phyloP scores from a whole-genome alignment of 2,113 vertebrate genomes.

The Rynchops niger region DNA sequence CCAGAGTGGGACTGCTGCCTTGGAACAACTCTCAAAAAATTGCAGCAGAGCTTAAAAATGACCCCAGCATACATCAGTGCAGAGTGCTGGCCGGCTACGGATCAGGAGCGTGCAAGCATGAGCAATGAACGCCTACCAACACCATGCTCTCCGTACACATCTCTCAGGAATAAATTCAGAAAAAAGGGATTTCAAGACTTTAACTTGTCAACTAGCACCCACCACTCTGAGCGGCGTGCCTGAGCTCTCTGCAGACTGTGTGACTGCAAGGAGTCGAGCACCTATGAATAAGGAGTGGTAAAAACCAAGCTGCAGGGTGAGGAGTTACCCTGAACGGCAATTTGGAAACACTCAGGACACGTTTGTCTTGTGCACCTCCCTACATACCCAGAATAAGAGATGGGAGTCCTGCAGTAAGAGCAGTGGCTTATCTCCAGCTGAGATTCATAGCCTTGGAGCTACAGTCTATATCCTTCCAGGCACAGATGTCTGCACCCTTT shows the following conservation, averaged over 20 bases:
- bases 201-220: neutral
- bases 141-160: accelerated
- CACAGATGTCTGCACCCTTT: neutral
- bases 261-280: neutral
- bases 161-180: neutral
- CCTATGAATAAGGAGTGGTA: neutral
- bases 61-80: accelerated
- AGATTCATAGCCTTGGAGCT: neutral
- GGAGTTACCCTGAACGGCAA: neutral
- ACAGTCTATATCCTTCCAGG: neutral
- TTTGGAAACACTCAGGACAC: neutral
- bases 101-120: accelerated
- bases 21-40: neutral
- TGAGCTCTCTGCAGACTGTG: neutral
- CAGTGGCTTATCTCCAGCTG: neutral
- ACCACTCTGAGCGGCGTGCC: accelerated
- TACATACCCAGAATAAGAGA: neutral
- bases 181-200: neutral
- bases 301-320: neutral
- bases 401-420: neutral
- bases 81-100: neutral
- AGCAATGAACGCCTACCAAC: neutral
- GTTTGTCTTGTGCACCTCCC: neutral
- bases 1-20: neutral
- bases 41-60: neutral